Base-by-base conservation (phyloP, 2,113 vertebrate genomes). In the Copsychus sechellarum region DNA sequence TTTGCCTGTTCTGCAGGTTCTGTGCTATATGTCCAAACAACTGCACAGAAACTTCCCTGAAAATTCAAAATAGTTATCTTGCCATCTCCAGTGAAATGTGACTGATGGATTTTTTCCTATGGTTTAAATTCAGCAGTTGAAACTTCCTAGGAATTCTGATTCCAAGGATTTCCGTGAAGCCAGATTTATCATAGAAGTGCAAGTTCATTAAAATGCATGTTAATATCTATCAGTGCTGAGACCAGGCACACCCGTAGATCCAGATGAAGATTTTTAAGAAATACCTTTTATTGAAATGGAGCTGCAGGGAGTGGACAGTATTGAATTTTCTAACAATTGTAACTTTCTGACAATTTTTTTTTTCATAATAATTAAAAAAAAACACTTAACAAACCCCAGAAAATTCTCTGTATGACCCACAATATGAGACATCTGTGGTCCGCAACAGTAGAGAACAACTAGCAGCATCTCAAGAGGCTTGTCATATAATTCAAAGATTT, bases 361-460 rank as follows among this genome's bases (percentile, higher is more conserved):
- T 33, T 88, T 76, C 56, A 42, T 45, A 81, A 38, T 47, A 51
- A 9, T 67, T 89, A 64, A 34, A 38, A 25, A 36, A 36, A n/a
- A 1, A 26, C 20, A 51, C 33, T 45, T 12, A 66, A 14, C 0
- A 0, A 56, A 36, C 3, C 6, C 4, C 53, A 81, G n/a, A 81
- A 82, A 71, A 89, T 56, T 21, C 33, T 60, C 22, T n/a, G 9
- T 92, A 67, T 79, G 69, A 95, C 66, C 85, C 67, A 89, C 77
- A 96, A 73, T 91, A 92, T 43, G 90, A 98, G 96, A 97, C 91
- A 97, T 98, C 96, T 97, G 97, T 92, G 90, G 93, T 96, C 89
- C 48, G 72, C 95, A 92, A 92, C 29, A 93, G 84, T 73, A 96
- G 96, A 98, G 86, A 96, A 92, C 96, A 96, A 81, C 95, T 92